Percentiles rank a stretch among this genome's conserved stretches.
Evolutionary conservation across 2,113 vertebrate species (phyloP).

Genomic region (Thunnus maccoyii): DNA sequence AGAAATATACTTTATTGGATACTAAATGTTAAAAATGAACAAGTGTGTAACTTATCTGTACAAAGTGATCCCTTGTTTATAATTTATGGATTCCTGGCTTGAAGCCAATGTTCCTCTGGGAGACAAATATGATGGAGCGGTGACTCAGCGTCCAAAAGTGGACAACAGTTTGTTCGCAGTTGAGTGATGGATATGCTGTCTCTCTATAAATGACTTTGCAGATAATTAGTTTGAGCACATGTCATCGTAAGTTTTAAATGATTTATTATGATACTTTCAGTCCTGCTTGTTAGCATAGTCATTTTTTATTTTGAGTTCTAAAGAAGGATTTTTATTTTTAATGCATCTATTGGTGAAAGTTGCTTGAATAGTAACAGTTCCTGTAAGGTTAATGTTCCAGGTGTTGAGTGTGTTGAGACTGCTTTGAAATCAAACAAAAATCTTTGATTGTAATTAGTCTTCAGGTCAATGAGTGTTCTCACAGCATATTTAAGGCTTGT

Average conservation of each 20-base stretch:
- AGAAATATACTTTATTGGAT: slow-evolving; percentile 56
- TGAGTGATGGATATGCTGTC: slow-evolving; percentile 27
- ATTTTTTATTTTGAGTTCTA: not conserved
- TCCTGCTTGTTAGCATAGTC: not conserved
- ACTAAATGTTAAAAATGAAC: slow-evolving; percentile 51
- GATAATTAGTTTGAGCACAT: slow-evolving; percentile 26
- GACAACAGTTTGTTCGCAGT: slow-evolving; percentile 27
- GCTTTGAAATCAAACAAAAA: slow-evolving; percentile 8
- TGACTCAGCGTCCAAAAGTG: slow-evolving; percentile 33
- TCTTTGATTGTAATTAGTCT: slow-evolving; percentile 8
- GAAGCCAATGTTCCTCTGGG: slow-evolving; percentile 31
- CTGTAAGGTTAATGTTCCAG: not conserved
- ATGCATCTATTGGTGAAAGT: not conserved
- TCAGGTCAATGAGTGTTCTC: not conserved
- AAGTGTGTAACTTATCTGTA: slow-evolving; percentile 31
- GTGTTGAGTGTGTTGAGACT: not conserved
- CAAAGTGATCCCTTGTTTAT: slow-evolving; percentile 38
- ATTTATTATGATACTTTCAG: slow-evolving; percentile 5
- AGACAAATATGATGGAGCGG: slow-evolving; percentile 22
- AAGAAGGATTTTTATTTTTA: not conserved
- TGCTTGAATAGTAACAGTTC: not conserved
- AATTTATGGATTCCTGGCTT: slow-evolving; percentile 53
- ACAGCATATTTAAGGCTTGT: not conserved
- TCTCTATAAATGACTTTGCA: slow-evolving; percentile 12
- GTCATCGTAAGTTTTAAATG: slow-evolving; percentile 13